These are phyloP conservation scores for Dasyornis broadbenti DNA, from an alignment of 2,113 vertebrate genomes.

Conservation along the genomic window DNA sequence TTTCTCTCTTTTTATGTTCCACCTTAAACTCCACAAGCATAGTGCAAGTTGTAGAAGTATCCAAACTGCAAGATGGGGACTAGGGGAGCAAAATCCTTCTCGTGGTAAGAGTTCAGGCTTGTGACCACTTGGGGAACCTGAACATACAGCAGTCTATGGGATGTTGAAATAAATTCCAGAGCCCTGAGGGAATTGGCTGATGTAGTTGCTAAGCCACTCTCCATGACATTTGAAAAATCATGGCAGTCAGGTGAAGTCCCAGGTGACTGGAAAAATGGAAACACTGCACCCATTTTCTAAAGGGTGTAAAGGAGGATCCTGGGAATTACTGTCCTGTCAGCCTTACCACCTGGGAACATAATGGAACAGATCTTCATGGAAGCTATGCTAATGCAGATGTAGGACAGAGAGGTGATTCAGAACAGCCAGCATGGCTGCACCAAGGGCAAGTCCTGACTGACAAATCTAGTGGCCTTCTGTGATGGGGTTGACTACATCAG, in stretches of 20 bases:
- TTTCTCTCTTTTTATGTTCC: neutral
- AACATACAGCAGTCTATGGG: neutral
- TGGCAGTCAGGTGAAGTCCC: neutral
- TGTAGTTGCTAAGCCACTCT: neutral
- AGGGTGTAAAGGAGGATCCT: neutral
- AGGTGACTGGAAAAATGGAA: neutral
- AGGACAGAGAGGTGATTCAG: neutral
- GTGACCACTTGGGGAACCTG: neutral
- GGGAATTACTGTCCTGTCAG: neutral
- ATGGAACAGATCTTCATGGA: neutral
- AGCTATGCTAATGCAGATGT: neutral
- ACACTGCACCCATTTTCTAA: neutral
- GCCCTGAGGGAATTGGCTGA: neutral
- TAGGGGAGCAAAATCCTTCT: neutral
- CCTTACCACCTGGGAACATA: neutral
- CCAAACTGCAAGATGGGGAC: neutral
- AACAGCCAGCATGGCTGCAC: neutral
- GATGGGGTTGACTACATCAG: neutral
- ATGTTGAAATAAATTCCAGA: neutral
- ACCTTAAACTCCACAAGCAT: neutral
- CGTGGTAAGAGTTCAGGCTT: neutral
- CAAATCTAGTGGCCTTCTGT: neutral
- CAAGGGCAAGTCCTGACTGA: neutral
- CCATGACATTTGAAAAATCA: neutral
- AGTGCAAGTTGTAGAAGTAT: neutral